Percentiles rank a stretch among this genome's conserved stretches.
phyloP scores from a whole-genome alignment of 1,140 invertebrate genomes.

The Drosophila virilis region DNA sequence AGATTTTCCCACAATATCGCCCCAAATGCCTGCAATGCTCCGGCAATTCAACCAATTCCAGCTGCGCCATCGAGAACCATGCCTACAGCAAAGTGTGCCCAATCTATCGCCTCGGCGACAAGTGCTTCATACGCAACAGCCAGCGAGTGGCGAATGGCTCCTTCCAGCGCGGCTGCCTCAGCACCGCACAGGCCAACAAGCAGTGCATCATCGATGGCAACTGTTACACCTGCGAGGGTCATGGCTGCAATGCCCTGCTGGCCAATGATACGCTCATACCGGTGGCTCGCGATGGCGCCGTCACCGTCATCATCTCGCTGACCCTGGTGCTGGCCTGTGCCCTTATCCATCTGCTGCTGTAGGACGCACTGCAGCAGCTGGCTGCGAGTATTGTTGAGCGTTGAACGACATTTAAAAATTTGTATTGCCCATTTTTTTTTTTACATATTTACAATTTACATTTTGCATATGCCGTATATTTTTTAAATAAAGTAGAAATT shows the following conservation, averaged over 20 bases:
- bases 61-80: slow-evolving; percentile 62
- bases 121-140: slow-evolving; percentile 76
- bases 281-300: slow-evolving; percentile 66
- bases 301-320: slow-evolving; percentile 35
- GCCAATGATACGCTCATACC: slow-evolving; percentile 61
- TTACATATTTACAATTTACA: background rate
- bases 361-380: slow-evolving; percentile 10
- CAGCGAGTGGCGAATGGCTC: slow-evolving; percentile 51
- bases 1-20: slow-evolving; percentile 67
- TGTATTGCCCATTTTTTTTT: slow-evolving; percentile 2
- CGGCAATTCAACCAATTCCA: slow-evolving; percentile 58
- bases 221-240: slow-evolving; percentile 72
- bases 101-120: slow-evolving; percentile 69
- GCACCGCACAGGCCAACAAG: slow-evolving; percentile 62
- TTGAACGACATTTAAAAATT: slow-evolving; percentile 9
- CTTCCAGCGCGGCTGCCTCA: slow-evolving; percentile 78
- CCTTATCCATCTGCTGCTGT: slow-evolving; percentile 33
- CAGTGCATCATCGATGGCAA: slow-evolving; percentile 64
- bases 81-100: slow-evolving; percentile 57
- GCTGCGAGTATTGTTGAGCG: background rate
- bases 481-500: slow-evolving; percentile 22
- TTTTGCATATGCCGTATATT: background rate
- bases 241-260: slow-evolving; percentile 68
- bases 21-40: slow-evolving; percentile 71
- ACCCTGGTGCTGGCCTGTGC: slow-evolving; percentile 42